phyloP scores from a whole-genome alignment of 2,797 vertebrate genomes.

The Triplophysa bombifrons region DNA sequence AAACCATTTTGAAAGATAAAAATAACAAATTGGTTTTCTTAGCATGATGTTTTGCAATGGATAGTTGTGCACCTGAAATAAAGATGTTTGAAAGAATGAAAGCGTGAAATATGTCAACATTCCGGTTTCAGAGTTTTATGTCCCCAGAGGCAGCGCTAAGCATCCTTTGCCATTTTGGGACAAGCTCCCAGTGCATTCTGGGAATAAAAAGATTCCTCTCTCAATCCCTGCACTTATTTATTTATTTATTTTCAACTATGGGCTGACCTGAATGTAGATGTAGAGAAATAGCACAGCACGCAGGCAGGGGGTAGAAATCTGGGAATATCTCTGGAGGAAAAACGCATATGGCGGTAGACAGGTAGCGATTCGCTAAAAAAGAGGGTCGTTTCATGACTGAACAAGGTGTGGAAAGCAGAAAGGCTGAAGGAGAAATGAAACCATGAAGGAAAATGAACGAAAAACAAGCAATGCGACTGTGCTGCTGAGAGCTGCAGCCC shows the following conservation, averaged over 20 bases:
- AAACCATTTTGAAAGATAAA: no score
- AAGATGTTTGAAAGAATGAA: not conserved
- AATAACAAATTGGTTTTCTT: no score
- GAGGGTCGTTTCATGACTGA: conserved; percentile 63
- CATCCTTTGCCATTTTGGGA: conserved; percentile 73
- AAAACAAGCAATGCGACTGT: conserved; percentile 69
- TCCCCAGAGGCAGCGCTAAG: conserved; percentile 70
- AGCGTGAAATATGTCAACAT: not conserved
- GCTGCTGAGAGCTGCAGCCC: conserved; percentile 73
- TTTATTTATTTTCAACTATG: conserved; percentile 59
- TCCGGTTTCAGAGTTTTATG: conserved; percentile 59
- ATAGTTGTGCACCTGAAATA: not conserved
- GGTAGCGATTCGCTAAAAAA: conserved; percentile 64
- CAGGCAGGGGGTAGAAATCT: conserved; percentile 57
- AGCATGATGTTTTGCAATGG: no score
- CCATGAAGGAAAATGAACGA: conserved; percentile 21
- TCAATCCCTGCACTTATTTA: conserved; percentile 1
- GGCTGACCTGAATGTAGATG: conserved; percentile 79
- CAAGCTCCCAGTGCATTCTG: conserved; percentile 75
- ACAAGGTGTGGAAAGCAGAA: conserved; percentile 47
- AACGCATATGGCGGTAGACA: conserved; percentile 57
- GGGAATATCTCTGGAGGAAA: conserved; percentile 15
- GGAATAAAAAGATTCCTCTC: conserved; percentile 69
- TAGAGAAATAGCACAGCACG: conserved; percentile 62
- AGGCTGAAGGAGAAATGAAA: conserved; percentile 51